A percentile compares a stretch with the other conserved stretches of the same genome.
Evolutionary conservation across 2,888 invertebrate species (phyloP).

Genomic region (Thera britannica): DNA sequence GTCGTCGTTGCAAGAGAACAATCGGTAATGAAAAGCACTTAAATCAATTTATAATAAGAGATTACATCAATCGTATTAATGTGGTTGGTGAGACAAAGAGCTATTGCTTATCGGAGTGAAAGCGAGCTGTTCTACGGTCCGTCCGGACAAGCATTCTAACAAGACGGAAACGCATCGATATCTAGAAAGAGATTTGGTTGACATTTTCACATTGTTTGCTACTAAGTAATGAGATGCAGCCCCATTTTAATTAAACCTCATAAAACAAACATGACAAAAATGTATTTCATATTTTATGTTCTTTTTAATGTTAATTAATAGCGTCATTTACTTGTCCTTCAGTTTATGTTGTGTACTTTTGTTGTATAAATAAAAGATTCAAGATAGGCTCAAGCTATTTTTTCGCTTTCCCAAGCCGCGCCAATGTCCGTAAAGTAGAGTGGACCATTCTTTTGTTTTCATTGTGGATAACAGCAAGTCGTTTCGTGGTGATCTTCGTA

Average conservation of each 20-base stretch:
- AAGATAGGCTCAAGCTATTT: constrained; percentile 35
- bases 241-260: constrained; percentile 31
- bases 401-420: constrained; percentile 42
- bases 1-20: constrained; percentile 43
- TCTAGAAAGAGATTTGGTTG: constrained; percentile 39
- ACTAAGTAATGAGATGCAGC: constrained; percentile 23
- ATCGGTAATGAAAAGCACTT: constrained; percentile 61
- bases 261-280: constrained; percentile 32
- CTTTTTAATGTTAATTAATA: constrained; percentile 29
- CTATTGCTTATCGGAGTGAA: constrained; percentile 74
- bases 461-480: constrained; percentile 63
- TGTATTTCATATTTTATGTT: constrained; percentile 25
- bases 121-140: constrained; percentile 55
- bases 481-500: constrained; percentile 68
- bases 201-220: constrained; percentile 38
- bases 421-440: constrained; percentile 56
- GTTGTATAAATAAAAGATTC: constrained; percentile 25
- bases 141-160: constrained; percentile 39
- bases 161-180: constrained; percentile 39
- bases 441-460: constrained; percentile 72
- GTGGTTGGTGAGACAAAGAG: constrained; percentile 72
- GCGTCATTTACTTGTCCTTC: constrained; percentile 22
- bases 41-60: constrained; percentile 74
- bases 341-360: constrained; percentile 19
- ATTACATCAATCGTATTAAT: constrained; percentile 76